phyloP scores from a whole-genome alignment of 1,140 invertebrate species.

The Leptestheria dahalacensis region DNA sequence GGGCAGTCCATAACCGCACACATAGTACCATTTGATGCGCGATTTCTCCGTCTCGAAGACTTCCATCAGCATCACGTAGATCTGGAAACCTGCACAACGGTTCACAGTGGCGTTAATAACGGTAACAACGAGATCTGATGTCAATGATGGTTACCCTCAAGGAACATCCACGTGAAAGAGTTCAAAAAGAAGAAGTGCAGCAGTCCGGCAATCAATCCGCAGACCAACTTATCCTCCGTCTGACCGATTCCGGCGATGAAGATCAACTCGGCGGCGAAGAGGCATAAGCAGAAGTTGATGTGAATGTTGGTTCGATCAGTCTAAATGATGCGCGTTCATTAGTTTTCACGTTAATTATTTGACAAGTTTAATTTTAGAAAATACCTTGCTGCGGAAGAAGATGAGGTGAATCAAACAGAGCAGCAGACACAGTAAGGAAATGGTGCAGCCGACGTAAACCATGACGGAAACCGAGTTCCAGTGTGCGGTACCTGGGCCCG shows the following conservation, averaged over 20 bases:
- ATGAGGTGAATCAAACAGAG: slow-evolving; percentile 69
- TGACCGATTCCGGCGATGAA: slow-evolving; percentile 82
- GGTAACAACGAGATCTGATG: neutral
- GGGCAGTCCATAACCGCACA: slow-evolving; percentile 64
- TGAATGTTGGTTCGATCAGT: slow-evolving; percentile 85
- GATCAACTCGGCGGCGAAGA: slow-evolving; percentile 79
- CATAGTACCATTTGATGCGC: slow-evolving; percentile 65
- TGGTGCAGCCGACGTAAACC: slow-evolving; percentile 68
- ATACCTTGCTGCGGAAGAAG: slow-evolving; percentile 44
- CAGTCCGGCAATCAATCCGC: slow-evolving; percentile 75
- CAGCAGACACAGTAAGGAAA: slow-evolving; percentile 67
- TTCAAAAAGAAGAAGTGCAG: slow-evolving; percentile 91
- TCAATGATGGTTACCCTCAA: slow-evolving; percentile 67
- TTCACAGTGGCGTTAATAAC: no score
- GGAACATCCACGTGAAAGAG: slow-evolving; percentile 93
- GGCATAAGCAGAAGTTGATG: slow-evolving; percentile 82
- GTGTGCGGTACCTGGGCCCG: slow-evolving; percentile 37
- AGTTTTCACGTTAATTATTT: no score
- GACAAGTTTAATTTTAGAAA: no score
- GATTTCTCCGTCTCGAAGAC: slow-evolving; percentile 84
- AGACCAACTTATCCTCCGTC: slow-evolving; percentile 67
- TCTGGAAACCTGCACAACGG: slow-evolving; percentile 86
- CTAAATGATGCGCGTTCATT: no score
- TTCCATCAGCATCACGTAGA: slow-evolving; percentile 88
- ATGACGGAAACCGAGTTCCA: slow-evolving; percentile 54